Percentiles rank a stretch among this genome's conserved stretches.
Conservation (phyloP, 2,888 invertebrate species). For the Sminthurides aquaticus region DNA sequence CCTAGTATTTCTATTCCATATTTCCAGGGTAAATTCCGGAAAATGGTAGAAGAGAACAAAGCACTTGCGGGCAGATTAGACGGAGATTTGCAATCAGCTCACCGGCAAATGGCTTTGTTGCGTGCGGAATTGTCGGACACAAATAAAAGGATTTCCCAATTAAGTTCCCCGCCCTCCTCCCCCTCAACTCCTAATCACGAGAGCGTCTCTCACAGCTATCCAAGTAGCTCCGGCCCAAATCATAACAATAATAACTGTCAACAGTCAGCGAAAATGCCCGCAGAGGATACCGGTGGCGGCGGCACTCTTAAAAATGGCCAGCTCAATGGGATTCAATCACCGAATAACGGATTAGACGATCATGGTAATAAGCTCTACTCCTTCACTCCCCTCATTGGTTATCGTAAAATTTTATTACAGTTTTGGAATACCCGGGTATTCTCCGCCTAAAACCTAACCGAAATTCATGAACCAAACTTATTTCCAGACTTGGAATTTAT, state of each 20-base stretch:
- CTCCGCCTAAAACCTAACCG: too few relatives aligned
- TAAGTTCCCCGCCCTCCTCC: conserved; percentile 46
- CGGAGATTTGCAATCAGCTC: conserved; percentile 58
- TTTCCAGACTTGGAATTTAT: conserved; percentile 22
- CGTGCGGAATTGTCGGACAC: conserved; percentile 54
- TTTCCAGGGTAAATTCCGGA: conserved; percentile 65
- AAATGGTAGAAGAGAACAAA: conserved; percentile 80
- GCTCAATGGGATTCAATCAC: too few relatives aligned
- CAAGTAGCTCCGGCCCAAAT: conserved; percentile 36
- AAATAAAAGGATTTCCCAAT: conserved; percentile 48
- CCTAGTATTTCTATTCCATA: too few relatives aligned
- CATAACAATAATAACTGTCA: conserved; percentile 43
- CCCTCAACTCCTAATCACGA: conserved; percentile 43
- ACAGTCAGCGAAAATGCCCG: conserved; percentile 23
- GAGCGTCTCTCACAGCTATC: conserved; percentile 44
- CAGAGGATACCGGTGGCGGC: conserved; percentile 17
- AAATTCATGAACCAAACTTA: too few relatives aligned
- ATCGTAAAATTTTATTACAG: too few relatives aligned
- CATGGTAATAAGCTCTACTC: too few relatives aligned
- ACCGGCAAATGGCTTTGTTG: conserved; percentile 56
- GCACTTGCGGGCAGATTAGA: conserved; percentile 52
- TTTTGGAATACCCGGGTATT: too few relatives aligned
- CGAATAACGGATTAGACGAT: conserved; percentile 28
- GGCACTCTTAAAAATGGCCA: conserved; percentile 33
- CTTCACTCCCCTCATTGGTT: too few relatives aligned